Conservation (phyloP, 2,797 vertebrate genomes). For the Cossypha caffra region DNA sequence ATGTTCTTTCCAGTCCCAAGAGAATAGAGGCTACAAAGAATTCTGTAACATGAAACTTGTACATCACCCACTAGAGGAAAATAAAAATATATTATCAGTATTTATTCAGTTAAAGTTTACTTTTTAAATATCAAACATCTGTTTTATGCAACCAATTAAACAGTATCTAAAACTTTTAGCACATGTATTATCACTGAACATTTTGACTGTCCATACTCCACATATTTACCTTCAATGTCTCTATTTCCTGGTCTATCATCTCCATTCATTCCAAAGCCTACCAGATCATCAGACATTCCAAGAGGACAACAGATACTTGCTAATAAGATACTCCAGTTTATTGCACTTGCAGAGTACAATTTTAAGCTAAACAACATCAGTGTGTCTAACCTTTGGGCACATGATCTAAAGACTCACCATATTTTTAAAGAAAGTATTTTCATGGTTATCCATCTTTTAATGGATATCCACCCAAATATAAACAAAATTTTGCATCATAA, state of each 20-base stretch:
- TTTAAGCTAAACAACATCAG: not conserved
- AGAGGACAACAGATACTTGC: not conserved
- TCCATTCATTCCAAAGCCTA: not conserved
- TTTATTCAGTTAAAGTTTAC: not conserved
- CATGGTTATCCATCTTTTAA: not conserved
- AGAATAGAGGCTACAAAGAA: slow-evolving; percentile 93
- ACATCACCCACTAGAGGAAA: slow-evolving; percentile 90
- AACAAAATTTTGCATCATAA: not conserved
- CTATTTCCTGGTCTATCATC: not conserved
- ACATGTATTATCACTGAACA: not conserved
- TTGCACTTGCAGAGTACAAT: not conserved
- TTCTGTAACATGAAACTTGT: slow-evolving; percentile 96
- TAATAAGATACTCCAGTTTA: not conserved
- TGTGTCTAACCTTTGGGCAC: not conserved
- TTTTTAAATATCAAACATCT: not conserved
- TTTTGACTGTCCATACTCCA: not conserved
- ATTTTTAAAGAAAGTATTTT: not conserved
- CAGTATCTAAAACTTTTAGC: not conserved
- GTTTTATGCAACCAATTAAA: not conserved
- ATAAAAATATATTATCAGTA: not conserved
- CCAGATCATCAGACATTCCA: not conserved
- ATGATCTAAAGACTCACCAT: not conserved
- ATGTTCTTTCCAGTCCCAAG: slow-evolving; percentile 98
- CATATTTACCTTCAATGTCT: not conserved
- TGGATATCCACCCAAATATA: not conserved